A percentile compares a stretch with the other conserved stretches of the same genome.
Conservation (phyloP, 1,140 invertebrate genomes). For the Frieseomelitta varia region DNA sequence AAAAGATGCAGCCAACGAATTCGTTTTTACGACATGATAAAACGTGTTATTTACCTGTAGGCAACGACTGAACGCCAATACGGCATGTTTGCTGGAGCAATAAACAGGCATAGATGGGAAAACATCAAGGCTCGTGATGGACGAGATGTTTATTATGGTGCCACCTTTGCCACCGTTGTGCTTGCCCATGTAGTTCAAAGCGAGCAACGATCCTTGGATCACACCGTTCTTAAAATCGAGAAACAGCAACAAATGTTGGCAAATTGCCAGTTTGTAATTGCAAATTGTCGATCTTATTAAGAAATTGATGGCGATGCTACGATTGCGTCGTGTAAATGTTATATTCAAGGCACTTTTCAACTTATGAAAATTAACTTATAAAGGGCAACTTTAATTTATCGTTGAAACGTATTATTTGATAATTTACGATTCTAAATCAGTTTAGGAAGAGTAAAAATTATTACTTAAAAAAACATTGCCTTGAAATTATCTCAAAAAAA, state of each 20-base stretch:
- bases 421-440: too few species aligned
- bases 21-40: too few species aligned
- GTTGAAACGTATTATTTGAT: too few species aligned
- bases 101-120: slow-evolving; percentile 83
- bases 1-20: too few species aligned
- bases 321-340: too few species aligned
- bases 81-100: slow-evolving; percentile 84
- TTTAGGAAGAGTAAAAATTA: too few species aligned
- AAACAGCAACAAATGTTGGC: slow-evolving; percentile 13
- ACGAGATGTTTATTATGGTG: slow-evolving; percentile 72
- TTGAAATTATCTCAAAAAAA: too few species aligned
- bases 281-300: too few species aligned
- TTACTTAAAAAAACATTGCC: too few species aligned
- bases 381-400: too few species aligned
- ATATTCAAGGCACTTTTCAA: too few species aligned
- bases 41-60: slow-evolving; percentile 1
- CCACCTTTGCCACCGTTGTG: slow-evolving; percentile 75
- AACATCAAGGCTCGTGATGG: slow-evolving; percentile 51
- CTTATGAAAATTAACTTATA: too few species aligned
- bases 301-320: neutral
- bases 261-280: neutral
- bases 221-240: slow-evolving; percentile 72
- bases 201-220: slow-evolving; percentile 76
- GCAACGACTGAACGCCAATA: slow-evolving; percentile 78
- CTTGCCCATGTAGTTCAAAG: slow-evolving; percentile 76